These are phyloP conservation scores for Leptinotarsa peninsularis DNA, from an alignment of 2,888 invertebrate genomes.

Conservation along the genomic window DNA sequence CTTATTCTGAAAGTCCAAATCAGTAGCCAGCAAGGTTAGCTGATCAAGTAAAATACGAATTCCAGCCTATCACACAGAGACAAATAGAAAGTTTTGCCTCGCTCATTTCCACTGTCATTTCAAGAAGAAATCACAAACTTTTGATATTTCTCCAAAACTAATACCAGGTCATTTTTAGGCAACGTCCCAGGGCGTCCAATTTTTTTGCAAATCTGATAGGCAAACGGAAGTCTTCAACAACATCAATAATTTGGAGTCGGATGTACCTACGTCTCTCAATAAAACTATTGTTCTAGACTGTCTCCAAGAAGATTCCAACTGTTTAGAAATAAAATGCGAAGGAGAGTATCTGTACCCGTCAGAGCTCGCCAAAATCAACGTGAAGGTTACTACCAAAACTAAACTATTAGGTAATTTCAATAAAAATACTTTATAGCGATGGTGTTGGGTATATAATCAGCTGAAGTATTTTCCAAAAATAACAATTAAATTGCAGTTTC, in stretches of 20 bases:
- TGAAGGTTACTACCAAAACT: slow-evolving; percentile 35
- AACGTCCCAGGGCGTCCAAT: not conserved
- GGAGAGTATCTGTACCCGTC: slow-evolving; percentile 42
- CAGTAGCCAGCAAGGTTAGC: no score
- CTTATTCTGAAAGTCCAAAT: no score
- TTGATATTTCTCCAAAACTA: no score
- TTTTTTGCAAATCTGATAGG: slow-evolving; percentile 29
- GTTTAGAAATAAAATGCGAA: slow-evolving; percentile 39
- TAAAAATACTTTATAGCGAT: not conserved
- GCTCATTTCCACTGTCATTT: no score
- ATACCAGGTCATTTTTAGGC: not conserved
- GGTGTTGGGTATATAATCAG: not conserved
- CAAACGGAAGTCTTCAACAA: slow-evolving; percentile 15
- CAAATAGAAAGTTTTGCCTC: no score
- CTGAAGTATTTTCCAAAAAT: not conserved
- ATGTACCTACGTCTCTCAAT: slow-evolving; percentile 28
- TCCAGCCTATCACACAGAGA: no score
- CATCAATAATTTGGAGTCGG: slow-evolving; percentile 19
- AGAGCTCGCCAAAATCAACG: slow-evolving; percentile 39
- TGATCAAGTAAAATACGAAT: no score
- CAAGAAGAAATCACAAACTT: no score
- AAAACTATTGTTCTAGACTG: slow-evolving; percentile 39
- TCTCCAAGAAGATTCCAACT: slow-evolving; percentile 30
- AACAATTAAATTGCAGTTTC: no score
- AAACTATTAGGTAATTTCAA: slow-evolving; percentile 38